Base-by-base conservation (phyloP, 2,113 vertebrate genomes). In the Platysteira castanea region DNA sequence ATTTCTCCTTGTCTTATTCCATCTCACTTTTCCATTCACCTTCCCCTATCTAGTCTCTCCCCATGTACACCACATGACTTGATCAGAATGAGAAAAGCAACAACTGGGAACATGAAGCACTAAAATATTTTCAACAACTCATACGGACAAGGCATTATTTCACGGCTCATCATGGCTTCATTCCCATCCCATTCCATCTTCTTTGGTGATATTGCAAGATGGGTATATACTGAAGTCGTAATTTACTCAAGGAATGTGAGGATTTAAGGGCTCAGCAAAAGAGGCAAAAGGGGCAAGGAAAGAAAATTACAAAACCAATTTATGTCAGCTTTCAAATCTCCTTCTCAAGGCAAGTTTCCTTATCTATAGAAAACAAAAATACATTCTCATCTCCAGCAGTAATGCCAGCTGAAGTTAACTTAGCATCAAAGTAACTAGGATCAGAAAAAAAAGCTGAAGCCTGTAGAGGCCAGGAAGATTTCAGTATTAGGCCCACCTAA, bases 61-160 rank as follows among this genome's bases (percentile, higher is more conserved):
- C 82, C 49, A 67, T 0, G 1, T 24, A 44, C 31, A 75, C 41
- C 12, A 14, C 0, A 2, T 39, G 70, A 65, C 4, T 6, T 11
- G 4, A 60, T 56, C 57, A 82, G 39, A 83, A 77, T 26, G 13
- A 63, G 12, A 78, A 82, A 82, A 65, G 37, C 37, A 65, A 35
- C 11, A 63, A 49, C 15, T 23, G 17, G 20, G 12, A 85, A 67
- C 21, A 57, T 4, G 2, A 76, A 71, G 27, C 18, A 65, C 16
- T 28, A 30, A 37, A 76, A n/a, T 22, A 80, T 47, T 76, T 16
- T 2, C 44, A 64, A 42, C 33, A 63, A 22, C 33, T 57, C 46
- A 14, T 15, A 31, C 24, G 28, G 31, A 77, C 30, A 69, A 77
- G 54, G 59, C 49, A 27, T 75, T 54, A 60, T 30, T 11, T 84